phyloP scores from a whole-genome alignment of 2,888 invertebrate genomes.

The Drosophila macrothrix region DNA sequence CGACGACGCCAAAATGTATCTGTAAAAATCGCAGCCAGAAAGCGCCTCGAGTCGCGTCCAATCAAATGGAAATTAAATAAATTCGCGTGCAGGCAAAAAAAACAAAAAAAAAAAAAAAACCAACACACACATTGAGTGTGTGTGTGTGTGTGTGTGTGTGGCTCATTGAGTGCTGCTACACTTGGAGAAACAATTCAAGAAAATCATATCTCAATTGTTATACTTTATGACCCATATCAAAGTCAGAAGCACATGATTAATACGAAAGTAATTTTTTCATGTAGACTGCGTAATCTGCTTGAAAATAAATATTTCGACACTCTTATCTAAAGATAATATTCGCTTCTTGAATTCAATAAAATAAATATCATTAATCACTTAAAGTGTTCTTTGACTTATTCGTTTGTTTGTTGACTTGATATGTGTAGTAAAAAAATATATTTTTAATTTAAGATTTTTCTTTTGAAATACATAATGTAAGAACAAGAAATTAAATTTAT shows the following conservation, averaged over 20 bases:
- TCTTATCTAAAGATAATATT: neutral
- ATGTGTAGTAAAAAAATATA: too few relatives aligned
- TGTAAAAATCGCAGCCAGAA: slow-evolving; percentile 42
- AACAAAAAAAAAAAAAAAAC: neutral
- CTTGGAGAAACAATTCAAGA: neutral
- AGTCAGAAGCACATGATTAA: neutral
- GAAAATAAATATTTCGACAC: neutral
- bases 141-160: neutral
- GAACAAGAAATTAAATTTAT: neutral
- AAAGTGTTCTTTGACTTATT: neutral
- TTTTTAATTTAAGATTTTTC: neutral
- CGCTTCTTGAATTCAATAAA: neutral
- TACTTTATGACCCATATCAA: neutral
- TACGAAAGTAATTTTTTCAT: neutral
- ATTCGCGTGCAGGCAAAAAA: slow-evolving; percentile 60
- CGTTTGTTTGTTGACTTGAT: neutral
- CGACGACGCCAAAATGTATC: slow-evolving; percentile 49
- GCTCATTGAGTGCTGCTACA: neutral
- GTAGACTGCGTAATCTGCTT: neutral
- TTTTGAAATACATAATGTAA: neutral
- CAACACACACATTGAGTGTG: neutral
- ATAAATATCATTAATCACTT: neutral
- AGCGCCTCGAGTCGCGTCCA: slow-evolving; percentile 60
- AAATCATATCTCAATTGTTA: neutral
- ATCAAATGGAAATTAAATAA: slow-evolving; percentile 75